Evolutionary conservation across 2,797 vertebrate species (phyloP), one percentile per base, ranked within the genome.

Genomic region (Valencia hispanica): DNA sequence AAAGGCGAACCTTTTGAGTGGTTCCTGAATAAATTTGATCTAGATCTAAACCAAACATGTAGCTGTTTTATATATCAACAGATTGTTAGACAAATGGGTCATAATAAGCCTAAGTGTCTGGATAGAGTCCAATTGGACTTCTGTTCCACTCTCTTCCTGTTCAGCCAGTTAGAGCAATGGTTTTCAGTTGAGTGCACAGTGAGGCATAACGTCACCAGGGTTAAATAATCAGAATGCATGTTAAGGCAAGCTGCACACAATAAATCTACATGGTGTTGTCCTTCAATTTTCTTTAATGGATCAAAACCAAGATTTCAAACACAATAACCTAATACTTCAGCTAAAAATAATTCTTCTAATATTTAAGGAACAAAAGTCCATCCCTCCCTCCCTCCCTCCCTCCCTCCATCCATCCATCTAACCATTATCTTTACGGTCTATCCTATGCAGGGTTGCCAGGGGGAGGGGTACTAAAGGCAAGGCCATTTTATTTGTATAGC

Each of bases 211-310:
- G 30, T 51, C 65, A 45, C 5, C 1, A 6, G 74, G 66, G 55
- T 69, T 75, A 75, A 41, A 75, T 69, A 53, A 51, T 43, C 41
- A 51, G 61, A 25, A 50, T 15, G 68, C 51, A 45, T 51, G 34
- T 39, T 57, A 32, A 14, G 55, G 50, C 27, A 39, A 45, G 32
- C 18, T 43, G 22, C 12, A 4, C 51, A 45, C 22, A 45, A 69
- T 69, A 57, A 75, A 75, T 57, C 74, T 57, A 12, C n/a, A 45
- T 10, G 6, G 20, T 45, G 27, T 15, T 27, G 39, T 27, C 39
- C n/a, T 30, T 30, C 50, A n/a, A 1, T 30, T 57, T 66, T 45
- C 32, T 66, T 50, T 39, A n/a, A 55, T 25, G 39, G 20, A 51
- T 30, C 34, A 14, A 17, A 66, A 32, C 39, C 73, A 53, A 41